Percentiles rank a stretch among this genome's conserved stretches.
These are phyloP conservation scores for Acrobasis consociella DNA, from an alignment of 2,888 invertebrate species.

Conservation along the genomic window DNA sequence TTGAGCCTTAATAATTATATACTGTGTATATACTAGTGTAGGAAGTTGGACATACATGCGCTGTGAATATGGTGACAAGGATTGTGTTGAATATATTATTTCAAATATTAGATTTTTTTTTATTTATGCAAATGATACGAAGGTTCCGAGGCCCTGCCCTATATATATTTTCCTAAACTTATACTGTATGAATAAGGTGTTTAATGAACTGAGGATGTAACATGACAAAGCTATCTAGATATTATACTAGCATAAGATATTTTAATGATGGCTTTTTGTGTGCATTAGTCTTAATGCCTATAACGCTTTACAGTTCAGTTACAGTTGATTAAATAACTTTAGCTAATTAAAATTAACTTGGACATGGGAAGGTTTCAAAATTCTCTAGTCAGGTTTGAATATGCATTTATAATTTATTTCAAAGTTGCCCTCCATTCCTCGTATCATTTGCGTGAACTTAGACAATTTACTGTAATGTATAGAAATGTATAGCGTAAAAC, in stretches of 20 bases:
- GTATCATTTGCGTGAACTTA: constrained; percentile 74
- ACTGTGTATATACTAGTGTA: constrained; percentile 75
- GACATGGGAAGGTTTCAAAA: constrained; percentile 51
- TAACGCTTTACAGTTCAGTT: background rate
- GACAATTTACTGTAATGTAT: constrained; percentile 53
- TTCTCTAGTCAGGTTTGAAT: constrained; percentile 73
- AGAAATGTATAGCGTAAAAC: constrained; percentile 51
- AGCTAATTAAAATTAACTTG: constrained; percentile 7
- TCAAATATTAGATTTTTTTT: constrained; percentile 45
- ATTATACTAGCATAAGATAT: constrained; percentile 18
- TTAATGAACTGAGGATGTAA: background rate
- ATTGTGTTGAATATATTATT: constrained; percentile 58
- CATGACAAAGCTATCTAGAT: constrained; percentile 15
- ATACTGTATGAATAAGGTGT: background rate
- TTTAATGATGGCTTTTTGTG: constrained; percentile 14
- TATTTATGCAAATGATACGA: constrained; percentile 73
- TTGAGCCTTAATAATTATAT: constrained; percentile 73
- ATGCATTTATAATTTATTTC: constrained; percentile 80
- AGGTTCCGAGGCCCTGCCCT: constrained; percentile 29
- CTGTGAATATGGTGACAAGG: constrained; percentile 65
- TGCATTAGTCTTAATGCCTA: background rate
- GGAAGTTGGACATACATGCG: constrained; percentile 48
- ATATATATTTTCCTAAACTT: constrained; percentile 17
- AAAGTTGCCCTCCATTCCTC: constrained; percentile 37
- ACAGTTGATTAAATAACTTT: background rate